Evolutionary conservation across 2,113 vertebrate species (phyloP).

Genomic region (Otolemur garnettii): DNA sequence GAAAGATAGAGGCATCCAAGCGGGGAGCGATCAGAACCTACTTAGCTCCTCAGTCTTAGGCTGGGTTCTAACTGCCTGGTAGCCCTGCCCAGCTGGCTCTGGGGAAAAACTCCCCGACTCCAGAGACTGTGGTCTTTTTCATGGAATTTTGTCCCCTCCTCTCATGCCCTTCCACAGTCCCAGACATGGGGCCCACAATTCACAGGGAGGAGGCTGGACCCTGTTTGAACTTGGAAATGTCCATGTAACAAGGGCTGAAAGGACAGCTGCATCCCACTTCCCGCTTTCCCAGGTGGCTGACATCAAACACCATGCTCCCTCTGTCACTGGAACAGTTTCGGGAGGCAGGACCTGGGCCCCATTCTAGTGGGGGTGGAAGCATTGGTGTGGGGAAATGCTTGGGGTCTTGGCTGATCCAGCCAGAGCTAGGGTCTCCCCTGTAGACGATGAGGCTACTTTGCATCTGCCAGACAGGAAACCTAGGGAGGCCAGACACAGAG

Average conservation of each 20-base stretch:
- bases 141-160: slow-evolving; percentile 65
- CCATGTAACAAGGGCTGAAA: not conserved
- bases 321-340: slow-evolving; percentile 52
- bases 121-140: slow-evolving; percentile 69
- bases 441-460: not conserved
- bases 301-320: slow-evolving; percentile 69
- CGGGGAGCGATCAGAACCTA: not conserved
- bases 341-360: slow-evolving; percentile 28
- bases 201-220: slow-evolving; percentile 61
- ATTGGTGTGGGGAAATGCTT: not conserved
- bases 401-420: slow-evolving; percentile 52
- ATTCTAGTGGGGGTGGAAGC: not conserved
- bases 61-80: slow-evolving; percentile 51
- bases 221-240: slow-evolving; percentile 58
- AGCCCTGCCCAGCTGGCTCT: slow-evolving; percentile 36
- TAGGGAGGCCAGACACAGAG: slow-evolving; percentile 60
- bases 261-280: not conserved
- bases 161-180: slow-evolving; percentile 67
- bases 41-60: not conserved
- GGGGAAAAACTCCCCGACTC: slow-evolving; percentile 9
- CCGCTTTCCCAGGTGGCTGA: slow-evolving; percentile 72
- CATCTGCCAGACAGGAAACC: slow-evolving; percentile 78
- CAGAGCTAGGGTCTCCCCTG: slow-evolving; percentile 50
- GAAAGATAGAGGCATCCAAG: slow-evolving; percentile 5
- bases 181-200: slow-evolving; percentile 71